Conservation (phyloP, 1,140 invertebrate genomes). For the Chionoecetes opilio region DNA sequence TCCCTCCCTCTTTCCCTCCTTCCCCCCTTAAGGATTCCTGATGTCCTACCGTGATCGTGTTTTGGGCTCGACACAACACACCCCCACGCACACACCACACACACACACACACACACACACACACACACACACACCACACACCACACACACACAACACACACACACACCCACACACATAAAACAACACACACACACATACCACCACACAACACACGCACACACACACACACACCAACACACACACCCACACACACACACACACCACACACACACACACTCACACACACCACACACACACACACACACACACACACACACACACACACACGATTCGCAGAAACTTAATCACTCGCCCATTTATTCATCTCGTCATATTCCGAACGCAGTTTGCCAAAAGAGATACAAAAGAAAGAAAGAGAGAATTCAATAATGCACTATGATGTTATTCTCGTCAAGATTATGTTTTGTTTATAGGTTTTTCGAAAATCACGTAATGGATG, state of each 20-base stretch:
- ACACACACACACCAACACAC: not conserved
- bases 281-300: slow-evolving; percentile 16
- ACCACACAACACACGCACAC: not conserved
- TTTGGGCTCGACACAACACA: no score
- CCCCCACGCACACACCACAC: not conserved
- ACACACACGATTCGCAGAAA: not conserved
- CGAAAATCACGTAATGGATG: no score
- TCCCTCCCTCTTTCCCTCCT: not conserved
- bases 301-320: slow-evolving; percentile 18
- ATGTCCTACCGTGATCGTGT: not conserved
- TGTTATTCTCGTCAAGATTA: no score
- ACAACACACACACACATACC: not conserved
- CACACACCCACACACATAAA: not conserved
- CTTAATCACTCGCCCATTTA: not conserved
- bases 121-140: not conserved
- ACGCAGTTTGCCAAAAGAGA: not conserved
- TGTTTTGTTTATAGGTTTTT: no score
- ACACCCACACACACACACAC: not conserved
- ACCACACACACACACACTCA: slow-evolving; percentile 5
- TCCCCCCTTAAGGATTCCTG: not conserved
- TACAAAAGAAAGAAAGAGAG: not conserved
- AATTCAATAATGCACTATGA: no score
- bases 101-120: not conserved
- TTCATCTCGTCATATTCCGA: not conserved
- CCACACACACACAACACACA: not conserved